Conservation (phyloP, 2,113 vertebrate species). For the Brevimyrus niger region DNA sequence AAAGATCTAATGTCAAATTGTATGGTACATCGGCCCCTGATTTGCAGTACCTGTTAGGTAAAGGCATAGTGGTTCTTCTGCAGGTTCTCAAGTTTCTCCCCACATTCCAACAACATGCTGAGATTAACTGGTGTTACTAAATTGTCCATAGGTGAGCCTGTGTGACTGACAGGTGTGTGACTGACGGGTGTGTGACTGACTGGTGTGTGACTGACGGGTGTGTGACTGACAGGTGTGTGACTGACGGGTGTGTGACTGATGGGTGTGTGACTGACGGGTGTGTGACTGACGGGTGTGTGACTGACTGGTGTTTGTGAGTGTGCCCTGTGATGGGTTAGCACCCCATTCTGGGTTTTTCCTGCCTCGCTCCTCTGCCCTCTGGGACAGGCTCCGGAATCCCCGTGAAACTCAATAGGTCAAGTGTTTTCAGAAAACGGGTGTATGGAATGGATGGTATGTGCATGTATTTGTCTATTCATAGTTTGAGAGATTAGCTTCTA, state of each 20-base stretch:
- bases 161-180: no score
- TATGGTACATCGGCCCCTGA: neutral
- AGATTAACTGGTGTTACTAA: neutral
- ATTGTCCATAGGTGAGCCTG: neutral
- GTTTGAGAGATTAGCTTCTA: neutral
- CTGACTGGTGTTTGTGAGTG: neutral
- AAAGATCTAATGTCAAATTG: neutral
- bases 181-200: no score
- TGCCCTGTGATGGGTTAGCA: neutral
- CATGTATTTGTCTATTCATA: neutral
- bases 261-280: no score
- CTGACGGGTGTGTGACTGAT: neutral
- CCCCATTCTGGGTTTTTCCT: neutral
- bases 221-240: no score
- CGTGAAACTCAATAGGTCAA: neutral
- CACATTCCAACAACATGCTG: neutral
- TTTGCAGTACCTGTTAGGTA: neutral
- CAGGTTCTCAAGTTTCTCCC: neutral
- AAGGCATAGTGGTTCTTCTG: neutral
- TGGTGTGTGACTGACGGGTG: no score
- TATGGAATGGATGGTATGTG: neutral
- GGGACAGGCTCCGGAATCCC: neutral
- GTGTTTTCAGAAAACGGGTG: no score
- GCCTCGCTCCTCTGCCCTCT: neutral
- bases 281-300: no score